Percentiles rank a stretch among this genome's conserved stretches.
phyloP scores from a whole-genome alignment of 2,888 invertebrate genomes.

The Drosophila setosimentum region DNA sequence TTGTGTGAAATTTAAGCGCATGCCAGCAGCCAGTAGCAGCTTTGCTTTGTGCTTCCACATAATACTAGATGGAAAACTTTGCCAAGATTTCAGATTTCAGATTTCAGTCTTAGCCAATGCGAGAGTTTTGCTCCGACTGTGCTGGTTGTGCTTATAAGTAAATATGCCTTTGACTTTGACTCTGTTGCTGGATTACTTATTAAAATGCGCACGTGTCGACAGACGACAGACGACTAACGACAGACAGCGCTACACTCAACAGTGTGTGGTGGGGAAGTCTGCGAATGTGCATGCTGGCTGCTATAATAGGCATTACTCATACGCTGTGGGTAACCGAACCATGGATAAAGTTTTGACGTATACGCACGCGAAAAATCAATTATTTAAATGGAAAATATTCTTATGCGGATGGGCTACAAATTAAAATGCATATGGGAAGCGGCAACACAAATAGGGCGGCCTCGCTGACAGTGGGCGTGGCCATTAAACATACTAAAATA shows the following conservation, averaged over 20 bases:
- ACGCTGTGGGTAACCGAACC: slow-evolving; percentile 43
- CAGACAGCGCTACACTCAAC: slow-evolving; percentile 21
- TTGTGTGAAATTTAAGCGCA: slow-evolving; percentile 20
- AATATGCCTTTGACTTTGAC: slow-evolving; percentile 44
- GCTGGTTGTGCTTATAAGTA: slow-evolving; percentile 39
- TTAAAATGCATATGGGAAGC: slow-evolving; percentile 63
- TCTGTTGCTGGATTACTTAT: slow-evolving; percentile 52
- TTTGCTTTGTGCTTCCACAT: slow-evolving; percentile 28
- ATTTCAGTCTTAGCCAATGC: slow-evolving; percentile 40
- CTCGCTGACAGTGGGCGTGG: slow-evolving; percentile 28
- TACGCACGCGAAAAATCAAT: slow-evolving; percentile 77
- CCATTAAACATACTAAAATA: slow-evolving; percentile 60
- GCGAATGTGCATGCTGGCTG: slow-evolving; percentile 39
- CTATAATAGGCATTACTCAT: slow-evolving; percentile 57
- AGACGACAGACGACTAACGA: no score
- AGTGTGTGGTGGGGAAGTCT: slow-evolving; percentile 42
- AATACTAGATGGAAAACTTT: slow-evolving; percentile 31
- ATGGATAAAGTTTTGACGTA: slow-evolving; percentile 39
- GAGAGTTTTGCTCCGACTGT: slow-evolving; percentile 20
- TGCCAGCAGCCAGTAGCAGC: slow-evolving; percentile 28
- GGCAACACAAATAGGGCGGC: slow-evolving; percentile 54
- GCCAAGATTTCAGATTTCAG: slow-evolving; percentile 67
- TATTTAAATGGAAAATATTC: slow-evolving; percentile 73
- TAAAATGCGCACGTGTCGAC: slow-evolving; percentile 75
- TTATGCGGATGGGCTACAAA: slow-evolving; percentile 42